Evolutionary conservation across 1,140 invertebrate species (phyloP), one percentile per base, ranked within the genome.

Genomic region (Drosophila subobscura): DNA sequence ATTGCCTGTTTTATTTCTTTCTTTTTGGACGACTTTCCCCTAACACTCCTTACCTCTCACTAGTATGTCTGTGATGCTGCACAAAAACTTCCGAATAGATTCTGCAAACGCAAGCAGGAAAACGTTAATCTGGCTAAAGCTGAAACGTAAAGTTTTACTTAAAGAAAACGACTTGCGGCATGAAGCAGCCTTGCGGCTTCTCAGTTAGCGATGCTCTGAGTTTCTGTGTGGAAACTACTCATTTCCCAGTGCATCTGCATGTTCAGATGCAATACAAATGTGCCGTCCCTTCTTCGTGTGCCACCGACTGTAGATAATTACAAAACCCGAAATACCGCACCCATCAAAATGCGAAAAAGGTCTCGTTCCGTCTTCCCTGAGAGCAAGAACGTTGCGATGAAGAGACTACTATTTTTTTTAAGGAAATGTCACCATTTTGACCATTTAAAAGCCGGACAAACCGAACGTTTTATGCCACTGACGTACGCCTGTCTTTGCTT

Each of bases 11-110:
- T 49, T 16, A 7, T 14, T 33, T 37, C 41, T 54, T 58, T 40
- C 52, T 68, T 66, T 80, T 72, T 79, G 70, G 55, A 58, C 51
- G 77, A 79, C 46, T 79, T 63, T 59, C 74, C 33, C 53, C 29
- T 2, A 27, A 6, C 25, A 6, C 14, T 47, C 5, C 3, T n/a
- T 37, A 8, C 16, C 55, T 56, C 45, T 25, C 14, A 20, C 29
- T 23, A 41, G 3, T 4, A 5, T 56, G 33, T 56, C 25, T 42
- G 20, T 58, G 81, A 86, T 86, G 81, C 81, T 85, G 83, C 81
- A 86, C 74, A 86, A 86, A 86, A 86, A 86, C 81, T 86, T 86
- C 81, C 81, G 81, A 88, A 86, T 88, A 83, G 88, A 86, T 86
- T 81, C 78, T 88, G 81, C 81, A 88, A 86, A 86, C 81, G 81